These are phyloP conservation scores for Cistogaster globosa DNA, from an alignment of 2,888 invertebrate species.

Conservation along the genomic window DNA sequence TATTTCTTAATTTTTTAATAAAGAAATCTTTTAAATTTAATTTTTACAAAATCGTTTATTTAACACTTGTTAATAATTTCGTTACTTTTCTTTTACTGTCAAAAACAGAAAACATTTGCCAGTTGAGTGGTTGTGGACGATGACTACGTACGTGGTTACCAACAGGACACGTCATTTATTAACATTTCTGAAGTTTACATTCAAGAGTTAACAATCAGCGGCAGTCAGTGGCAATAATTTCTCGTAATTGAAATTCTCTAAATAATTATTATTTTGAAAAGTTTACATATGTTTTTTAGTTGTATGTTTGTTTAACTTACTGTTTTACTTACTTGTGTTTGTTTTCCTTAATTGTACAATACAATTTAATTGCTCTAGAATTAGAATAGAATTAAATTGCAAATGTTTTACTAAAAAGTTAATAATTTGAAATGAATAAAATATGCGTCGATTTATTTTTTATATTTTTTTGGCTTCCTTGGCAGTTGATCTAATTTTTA, in stretches of 20 bases:
- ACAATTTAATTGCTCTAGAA: too few relatives aligned
- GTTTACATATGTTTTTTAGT: neutral
- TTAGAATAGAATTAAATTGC: too few relatives aligned
- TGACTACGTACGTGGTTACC: slow-evolving; percentile 45
- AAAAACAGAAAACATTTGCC: slow-evolving; percentile 19
- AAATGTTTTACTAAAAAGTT: too few relatives aligned
- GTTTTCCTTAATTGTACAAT: too few relatives aligned
- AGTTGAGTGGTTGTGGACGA: slow-evolving; percentile 16
- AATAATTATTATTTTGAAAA: slow-evolving; percentile 12
- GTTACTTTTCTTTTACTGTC: slow-evolving; percentile 43
- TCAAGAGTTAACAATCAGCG: neutral
- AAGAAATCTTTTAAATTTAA: too few relatives aligned
- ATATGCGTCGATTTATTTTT: too few relatives aligned
- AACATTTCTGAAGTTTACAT: slow-evolving; percentile 19
- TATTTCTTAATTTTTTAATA: too few relatives aligned
- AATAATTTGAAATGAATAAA: too few relatives aligned
- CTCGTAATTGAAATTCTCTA: neutral
- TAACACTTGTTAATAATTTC: slow-evolving; percentile 47
- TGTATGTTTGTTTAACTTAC: neutral
- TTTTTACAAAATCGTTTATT: neutral
- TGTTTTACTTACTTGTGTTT: neutral
- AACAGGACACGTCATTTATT: slow-evolving; percentile 63
- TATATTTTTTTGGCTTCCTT: too few relatives aligned
- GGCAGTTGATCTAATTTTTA: too few relatives aligned
- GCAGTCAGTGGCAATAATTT: slow-evolving; percentile 1